Percentiles rank a stretch among this genome's conserved stretches.
These are phyloP conservation scores for Alexandromys fortis DNA, from an alignment of 2,113 vertebrate genomes.

Conservation along the genomic window DNA sequence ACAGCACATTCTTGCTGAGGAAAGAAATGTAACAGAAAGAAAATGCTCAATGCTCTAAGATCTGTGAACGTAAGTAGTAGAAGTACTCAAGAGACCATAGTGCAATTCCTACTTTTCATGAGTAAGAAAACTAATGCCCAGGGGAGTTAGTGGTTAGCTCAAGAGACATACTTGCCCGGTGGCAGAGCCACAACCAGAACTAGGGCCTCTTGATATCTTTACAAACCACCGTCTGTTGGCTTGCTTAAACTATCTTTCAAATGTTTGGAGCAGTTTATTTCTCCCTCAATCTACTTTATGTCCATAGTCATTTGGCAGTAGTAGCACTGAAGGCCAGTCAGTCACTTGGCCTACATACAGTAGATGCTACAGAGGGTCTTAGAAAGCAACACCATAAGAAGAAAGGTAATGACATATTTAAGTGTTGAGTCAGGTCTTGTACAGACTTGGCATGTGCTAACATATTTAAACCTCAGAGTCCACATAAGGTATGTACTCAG, in stretches of 20 bases:
- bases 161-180: background rate
- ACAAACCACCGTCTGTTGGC: background rate
- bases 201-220: background rate
- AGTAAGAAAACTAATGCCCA: constrained; percentile 41
- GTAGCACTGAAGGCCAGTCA: background rate
- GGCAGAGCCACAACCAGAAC: background rate
- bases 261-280: constrained; percentile 9
- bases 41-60: constrained; percentile 38
- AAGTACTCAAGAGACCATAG: background rate
- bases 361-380: constrained; percentile 18
- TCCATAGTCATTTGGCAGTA: constrained; percentile 7
- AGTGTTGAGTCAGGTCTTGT: background rate
- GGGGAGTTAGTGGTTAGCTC: constrained; percentile 30
- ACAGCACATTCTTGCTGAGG: constrained; percentile 24
- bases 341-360: background rate
- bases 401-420: background rate
- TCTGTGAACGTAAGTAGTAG: background rate
- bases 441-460: background rate
- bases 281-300: constrained; percentile 28
- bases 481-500: background rate
- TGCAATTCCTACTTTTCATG: constrained; percentile 10
- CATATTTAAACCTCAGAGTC: background rate
- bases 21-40: constrained; percentile 38
- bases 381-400: constrained; percentile 20
- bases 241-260: constrained; percentile 6